These are phyloP conservation scores for Corydoras maculifer DNA, from an alignment of 2,113 vertebrate genomes.

Conservation along the genomic window DNA sequence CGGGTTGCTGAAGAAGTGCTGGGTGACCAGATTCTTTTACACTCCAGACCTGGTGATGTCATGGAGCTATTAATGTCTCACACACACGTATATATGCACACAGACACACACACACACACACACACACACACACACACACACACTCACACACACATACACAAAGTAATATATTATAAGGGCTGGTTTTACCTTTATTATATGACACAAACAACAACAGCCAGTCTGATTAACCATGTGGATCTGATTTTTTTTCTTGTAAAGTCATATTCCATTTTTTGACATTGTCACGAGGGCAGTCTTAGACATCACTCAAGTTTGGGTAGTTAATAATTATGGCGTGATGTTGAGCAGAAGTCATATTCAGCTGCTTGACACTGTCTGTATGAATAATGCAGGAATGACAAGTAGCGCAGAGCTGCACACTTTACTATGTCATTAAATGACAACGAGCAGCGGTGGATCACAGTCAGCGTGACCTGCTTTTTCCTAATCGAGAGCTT, in stretches of 20 bases:
- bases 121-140: not conserved
- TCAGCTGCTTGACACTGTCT: slow-evolving; percentile 16
- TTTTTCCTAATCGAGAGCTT: slow-evolving; percentile 33
- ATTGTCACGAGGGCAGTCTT: too few species aligned
- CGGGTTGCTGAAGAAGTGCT: slow-evolving; percentile 43
- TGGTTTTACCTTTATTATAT: too few species aligned
- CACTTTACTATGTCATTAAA: slow-evolving; percentile 1
- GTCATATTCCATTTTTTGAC: too few species aligned
- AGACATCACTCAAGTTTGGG: too few species aligned
- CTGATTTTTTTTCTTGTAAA: too few species aligned
- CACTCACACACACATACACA: not conserved
- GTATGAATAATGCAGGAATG: slow-evolving; percentile 20
- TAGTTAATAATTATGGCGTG: not conserved
- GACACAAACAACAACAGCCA: too few species aligned
- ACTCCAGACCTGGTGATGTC: slow-evolving; percentile 41
- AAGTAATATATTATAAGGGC: too few species aligned
- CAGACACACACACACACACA: slow-evolving; percentile 20
- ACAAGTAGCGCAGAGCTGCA: slow-evolving; percentile 6
- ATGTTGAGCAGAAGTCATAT: slow-evolving; percentile 9
- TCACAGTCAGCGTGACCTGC: slow-evolving; percentile 39
- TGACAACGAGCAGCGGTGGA: not conserved
- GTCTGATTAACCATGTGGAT: too few species aligned
- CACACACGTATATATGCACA: slow-evolving; percentile 14
- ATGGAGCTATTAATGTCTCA: slow-evolving; percentile 16
- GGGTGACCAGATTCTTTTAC: slow-evolving; percentile 51